Percentiles rank a stretch among this genome's conserved stretches.
Evolutionary conservation across 92 coral and sea anemone species (phyloP).

Genomic region (Parazoanthus atlanticus): DNA sequence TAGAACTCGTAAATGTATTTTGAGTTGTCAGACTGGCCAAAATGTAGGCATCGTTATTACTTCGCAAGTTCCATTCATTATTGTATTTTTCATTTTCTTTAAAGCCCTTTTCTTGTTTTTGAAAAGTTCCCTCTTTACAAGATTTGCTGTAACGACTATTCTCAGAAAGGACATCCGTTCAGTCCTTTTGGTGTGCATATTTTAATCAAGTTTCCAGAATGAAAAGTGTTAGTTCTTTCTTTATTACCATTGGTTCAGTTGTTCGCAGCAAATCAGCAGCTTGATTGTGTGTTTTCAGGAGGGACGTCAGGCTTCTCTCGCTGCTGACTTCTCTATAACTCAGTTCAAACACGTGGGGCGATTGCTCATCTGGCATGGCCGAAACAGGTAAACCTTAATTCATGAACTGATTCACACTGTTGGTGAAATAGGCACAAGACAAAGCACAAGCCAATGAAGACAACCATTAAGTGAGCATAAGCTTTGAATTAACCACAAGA

Average conservation of each 20-base stretch:
- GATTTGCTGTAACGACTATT: too few relatives aligned
- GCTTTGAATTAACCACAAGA: too few relatives aligned
- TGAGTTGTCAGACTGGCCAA: too few relatives aligned
- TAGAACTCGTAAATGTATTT: too few relatives aligned
- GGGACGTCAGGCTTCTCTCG: slow-evolving; percentile 97
- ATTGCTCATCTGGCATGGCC: slow-evolving; percentile 94
- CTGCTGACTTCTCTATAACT: slow-evolving; percentile 97
- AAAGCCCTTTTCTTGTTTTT: background rate
- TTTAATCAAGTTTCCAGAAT: background rate
- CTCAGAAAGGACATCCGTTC: background rate
- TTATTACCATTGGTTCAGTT: background rate
- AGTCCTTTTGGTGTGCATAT: background rate
- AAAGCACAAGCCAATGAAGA: too few relatives aligned
- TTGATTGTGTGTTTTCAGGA: slow-evolving; percentile 62
- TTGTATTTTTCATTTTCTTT: too few relatives aligned
- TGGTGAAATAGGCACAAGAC: too few relatives aligned
- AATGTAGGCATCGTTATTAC: too few relatives aligned
- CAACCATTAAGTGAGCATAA: too few relatives aligned
- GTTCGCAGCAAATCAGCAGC: background rate
- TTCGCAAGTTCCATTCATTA: too few relatives aligned
- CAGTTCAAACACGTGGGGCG: slow-evolving; percentile 93
- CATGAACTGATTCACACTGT: too few relatives aligned
- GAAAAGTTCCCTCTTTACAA: background rate
- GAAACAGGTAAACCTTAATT: slow-evolving; percentile 76
- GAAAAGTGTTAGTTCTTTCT: background rate